Conservation (phyloP, 2,888 invertebrate species). For the Aspidiotus destructor region DNA sequence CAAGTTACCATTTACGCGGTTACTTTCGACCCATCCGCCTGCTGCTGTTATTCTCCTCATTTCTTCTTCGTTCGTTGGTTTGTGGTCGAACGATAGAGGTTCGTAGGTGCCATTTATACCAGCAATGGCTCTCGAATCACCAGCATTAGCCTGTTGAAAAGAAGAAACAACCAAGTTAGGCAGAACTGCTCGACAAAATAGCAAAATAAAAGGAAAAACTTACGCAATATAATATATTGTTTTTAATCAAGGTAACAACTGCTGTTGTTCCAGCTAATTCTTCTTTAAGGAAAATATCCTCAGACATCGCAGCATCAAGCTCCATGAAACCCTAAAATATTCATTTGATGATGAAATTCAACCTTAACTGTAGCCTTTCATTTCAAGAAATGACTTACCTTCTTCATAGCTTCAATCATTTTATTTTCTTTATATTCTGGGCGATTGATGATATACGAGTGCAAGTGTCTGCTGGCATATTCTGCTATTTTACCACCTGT, state of each 20-base stretch:
- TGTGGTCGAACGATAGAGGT: conserved; percentile 81
- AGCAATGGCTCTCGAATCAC: conserved; percentile 91
- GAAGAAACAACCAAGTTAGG: background rate
- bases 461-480: conserved; percentile 89
- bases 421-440: conserved; percentile 75
- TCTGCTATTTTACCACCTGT: conserved; percentile 81
- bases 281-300: conserved; percentile 76
- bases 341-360: background rate
- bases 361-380: background rate
- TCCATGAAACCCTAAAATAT: conserved; percentile 67
- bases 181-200: conserved; percentile 4
- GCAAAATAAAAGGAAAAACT: conserved; percentile 39
- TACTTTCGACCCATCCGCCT: conserved; percentile 95
- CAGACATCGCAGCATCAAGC: conserved; percentile 84
- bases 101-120: conserved; percentile 70
- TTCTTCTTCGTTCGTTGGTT: conserved; percentile 83
- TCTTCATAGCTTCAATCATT: conserved; percentile 72
- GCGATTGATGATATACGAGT: conserved; percentile 77
- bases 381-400: conserved; percentile 47
- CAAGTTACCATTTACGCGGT: conserved; percentile 95
- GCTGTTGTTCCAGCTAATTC: conserved; percentile 95
- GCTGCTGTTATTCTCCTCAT: conserved; percentile 80
- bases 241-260: conserved; percentile 72
- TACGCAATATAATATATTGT: conserved; percentile 76
- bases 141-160: conserved; percentile 69